Percentiles rank a stretch among this genome's conserved stretches.
Conservation (phyloP, 2,888 invertebrate genomes). For the Pyrgus malvae region DNA sequence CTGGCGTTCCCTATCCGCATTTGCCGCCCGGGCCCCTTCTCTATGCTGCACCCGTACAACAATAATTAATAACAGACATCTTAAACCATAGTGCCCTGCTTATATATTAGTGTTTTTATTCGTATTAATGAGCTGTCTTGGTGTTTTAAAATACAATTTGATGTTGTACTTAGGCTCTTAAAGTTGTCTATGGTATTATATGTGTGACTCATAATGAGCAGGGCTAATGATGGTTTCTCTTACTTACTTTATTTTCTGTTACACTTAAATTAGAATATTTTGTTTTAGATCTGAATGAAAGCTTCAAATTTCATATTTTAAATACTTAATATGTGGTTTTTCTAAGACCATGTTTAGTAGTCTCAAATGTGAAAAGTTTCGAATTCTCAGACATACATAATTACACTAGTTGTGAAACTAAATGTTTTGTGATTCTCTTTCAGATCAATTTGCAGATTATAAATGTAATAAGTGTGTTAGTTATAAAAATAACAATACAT, state of each 20-base stretch:
- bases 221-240: constrained; percentile 40
- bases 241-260: constrained; percentile 40
- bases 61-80: constrained; percentile 75
- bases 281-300: constrained; percentile 71
- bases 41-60: constrained; percentile 87
- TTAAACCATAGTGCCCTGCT: constrained; percentile 14
- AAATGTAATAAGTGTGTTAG: constrained; percentile 51
- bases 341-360: constrained; percentile 12
- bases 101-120: constrained; percentile 21
- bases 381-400: constrained; percentile 18
- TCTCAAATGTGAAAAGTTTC: constrained; percentile 16
- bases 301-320: constrained; percentile 52
- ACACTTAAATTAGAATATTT: constrained; percentile 47
- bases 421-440: constrained; percentile 68
- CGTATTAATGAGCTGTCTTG: constrained; percentile 20
- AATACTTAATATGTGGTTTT: constrained; percentile 17
- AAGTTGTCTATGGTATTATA: constrained; percentile 40
- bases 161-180: constrained; percentile 51
- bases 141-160: constrained; percentile 32
- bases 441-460: constrained; percentile 66
- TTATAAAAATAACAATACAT: constrained; percentile 57
- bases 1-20: constrained; percentile 83
- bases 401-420: constrained; percentile 29
- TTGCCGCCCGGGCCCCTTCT: constrained; percentile 79
- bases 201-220: constrained; percentile 35